Evolutionary conservation across 1,140 invertebrate species (phyloP), one percentile per base, ranked within the genome.

Genomic region (Subanguina moxae): DNA sequence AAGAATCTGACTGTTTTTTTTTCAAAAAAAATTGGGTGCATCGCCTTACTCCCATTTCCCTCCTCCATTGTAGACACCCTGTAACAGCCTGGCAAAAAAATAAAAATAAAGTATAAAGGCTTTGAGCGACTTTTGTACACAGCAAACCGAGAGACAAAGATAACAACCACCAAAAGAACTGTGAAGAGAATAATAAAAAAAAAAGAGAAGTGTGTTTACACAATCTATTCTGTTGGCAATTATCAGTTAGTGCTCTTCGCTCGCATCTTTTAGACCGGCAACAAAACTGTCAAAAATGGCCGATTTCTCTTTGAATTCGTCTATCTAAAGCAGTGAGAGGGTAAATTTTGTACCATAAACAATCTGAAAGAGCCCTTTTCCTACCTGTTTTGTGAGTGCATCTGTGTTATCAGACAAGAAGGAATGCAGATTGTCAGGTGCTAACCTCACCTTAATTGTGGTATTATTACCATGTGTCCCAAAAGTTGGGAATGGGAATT

Each of bases 251-350:
- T 25, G n/a, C 23, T 52, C 38, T 43, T 61, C 58, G 19, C 56
- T 68, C 19, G 25, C 46, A 21, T 68, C 67, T 59, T 68, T 61
- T 7, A 72, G 21, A 19, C 57, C 59, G 15, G 71, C 32, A 27
- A 72, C 67, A 68, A 72, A 72, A 46, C 48, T 48, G 59, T 74
- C 64, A 58, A 72, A 72, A 15, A 25, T 19, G 5, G 28, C 27
- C 23, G 62, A 25, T 19, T 73, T 76, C 30, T 64, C 71, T 62
- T 65, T 62, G 38, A 72, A 72, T 3, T 72, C 64, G 23, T 72
- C 57, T 27, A 72, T n/a, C 71, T 72, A 45, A 56, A 74, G 59
- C 3, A 38, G n/a, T n/a, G n/a, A n/a, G n/a, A n/a, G 11, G n/a
- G 43, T 45, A 45, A 45, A n/a, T 13, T 45, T 45, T 45, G 43